A percentile compares a stretch with the other conserved stretches of the same genome.
Evolutionary conservation across 2,113 vertebrate species (phyloP).

Genomic region (Marcusenius ussheri): DNA sequence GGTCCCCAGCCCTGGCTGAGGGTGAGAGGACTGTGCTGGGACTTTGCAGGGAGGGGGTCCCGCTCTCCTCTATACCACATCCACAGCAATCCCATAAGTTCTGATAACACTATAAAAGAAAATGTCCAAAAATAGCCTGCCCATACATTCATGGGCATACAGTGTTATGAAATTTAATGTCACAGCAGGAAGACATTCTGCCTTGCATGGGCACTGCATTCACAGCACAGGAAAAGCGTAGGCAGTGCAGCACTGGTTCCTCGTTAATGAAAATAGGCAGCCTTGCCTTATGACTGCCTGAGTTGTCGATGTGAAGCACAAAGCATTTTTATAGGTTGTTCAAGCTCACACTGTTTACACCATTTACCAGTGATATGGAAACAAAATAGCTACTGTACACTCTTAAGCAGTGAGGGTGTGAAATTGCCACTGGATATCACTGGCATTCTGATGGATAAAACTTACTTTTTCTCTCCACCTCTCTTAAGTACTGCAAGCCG

Average conservation of each 20-base stretch:
- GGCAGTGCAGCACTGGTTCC: neutral
- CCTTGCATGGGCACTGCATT: neutral
- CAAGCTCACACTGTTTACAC: neutral
- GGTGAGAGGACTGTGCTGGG: neutral
- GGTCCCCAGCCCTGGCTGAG: neutral
- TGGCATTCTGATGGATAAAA: neutral
- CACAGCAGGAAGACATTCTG: slow-evolving; percentile 37
- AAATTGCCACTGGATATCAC: neutral
- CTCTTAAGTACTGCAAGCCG: neutral
- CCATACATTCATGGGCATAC: slow-evolving; percentile 20
- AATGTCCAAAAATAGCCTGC: slow-evolving; percentile 1
- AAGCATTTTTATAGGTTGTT: neutral
- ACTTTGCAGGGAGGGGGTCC: neutral
- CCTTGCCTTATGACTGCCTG: neutral
- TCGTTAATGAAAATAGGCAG: neutral
- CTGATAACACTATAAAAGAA: neutral
- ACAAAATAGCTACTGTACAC: neutral
- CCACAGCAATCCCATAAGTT: neutral
- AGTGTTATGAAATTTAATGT: slow-evolving; percentile 35
- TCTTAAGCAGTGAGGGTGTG: neutral
- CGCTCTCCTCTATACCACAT: neutral
- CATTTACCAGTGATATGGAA: neutral
- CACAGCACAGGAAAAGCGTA: neutral
- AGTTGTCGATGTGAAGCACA: neutral
- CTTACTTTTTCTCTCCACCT: neutral